phyloP scores from a whole-genome alignment of 2,797 vertebrate species.

The Siniperca scherzeri region DNA sequence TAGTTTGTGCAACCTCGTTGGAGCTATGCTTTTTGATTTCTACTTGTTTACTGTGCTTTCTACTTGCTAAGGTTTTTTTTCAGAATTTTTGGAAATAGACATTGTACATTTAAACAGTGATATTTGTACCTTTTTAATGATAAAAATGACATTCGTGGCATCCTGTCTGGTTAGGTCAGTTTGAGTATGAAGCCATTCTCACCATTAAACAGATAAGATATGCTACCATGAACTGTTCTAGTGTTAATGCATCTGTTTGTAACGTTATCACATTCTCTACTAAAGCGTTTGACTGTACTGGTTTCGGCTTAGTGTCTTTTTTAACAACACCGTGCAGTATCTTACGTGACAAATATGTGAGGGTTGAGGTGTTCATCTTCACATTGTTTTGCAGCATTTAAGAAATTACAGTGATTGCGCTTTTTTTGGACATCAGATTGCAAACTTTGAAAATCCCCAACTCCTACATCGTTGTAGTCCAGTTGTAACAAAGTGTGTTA shows the following conservation, averaged over 20 bases:
- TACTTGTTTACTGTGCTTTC: neutral
- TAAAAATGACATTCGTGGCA: constrained; percentile 7
- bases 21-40: constrained; percentile 2
- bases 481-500: neutral
- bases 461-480: neutral
- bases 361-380: neutral
- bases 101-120: constrained; percentile 29
- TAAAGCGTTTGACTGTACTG: constrained; percentile 50
- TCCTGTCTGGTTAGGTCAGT: constrained; percentile 12
- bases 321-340: constrained; percentile 4
- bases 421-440: neutral
- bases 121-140: constrained; percentile 27
- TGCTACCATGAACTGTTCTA: constrained; percentile 2
- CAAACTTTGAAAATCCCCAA: neutral
- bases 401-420: neutral
- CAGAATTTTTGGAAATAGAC: constrained; percentile 44
- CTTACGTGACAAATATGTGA: neutral
- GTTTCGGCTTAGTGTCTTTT: constrained; percentile 22
- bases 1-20: neutral
- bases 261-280: constrained; percentile 19
- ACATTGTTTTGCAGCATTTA: constrained; percentile 6
- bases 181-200: constrained; percentile 5
- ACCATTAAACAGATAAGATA: neutral
- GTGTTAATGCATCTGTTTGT: constrained; percentile 38
- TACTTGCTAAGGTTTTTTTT: constrained; percentile 1